These are phyloP conservation scores for Hypothenemus hampei DNA, from an alignment of 1,140 invertebrate species.

Conservation along the genomic window DNA sequence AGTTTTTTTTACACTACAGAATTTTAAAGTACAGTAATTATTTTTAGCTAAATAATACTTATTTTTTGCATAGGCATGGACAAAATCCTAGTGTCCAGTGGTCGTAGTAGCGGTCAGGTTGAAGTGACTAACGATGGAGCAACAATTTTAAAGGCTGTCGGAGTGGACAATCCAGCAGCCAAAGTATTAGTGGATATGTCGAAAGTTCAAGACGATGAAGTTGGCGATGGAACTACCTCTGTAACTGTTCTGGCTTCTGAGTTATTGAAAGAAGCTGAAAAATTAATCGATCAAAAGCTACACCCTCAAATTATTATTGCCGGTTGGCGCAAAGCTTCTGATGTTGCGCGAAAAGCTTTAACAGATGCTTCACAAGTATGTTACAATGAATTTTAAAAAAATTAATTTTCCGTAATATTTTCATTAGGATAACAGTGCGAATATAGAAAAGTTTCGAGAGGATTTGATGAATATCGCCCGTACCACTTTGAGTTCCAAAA, in stretches of 20 bases:
- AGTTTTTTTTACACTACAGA: no score
- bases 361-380: conserved; percentile 56
- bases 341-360: conserved; percentile 79
- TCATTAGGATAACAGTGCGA: conserved; percentile 71
- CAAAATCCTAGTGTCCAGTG: conserved; percentile 90
- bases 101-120: conserved; percentile 77
- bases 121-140: conserved; percentile 99
- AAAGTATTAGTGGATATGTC: conserved; percentile 99
- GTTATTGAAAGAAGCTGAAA: conserved; percentile 92
- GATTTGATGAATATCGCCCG: conserved; percentile 96
- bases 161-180: conserved; percentile 98
- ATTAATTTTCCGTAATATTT: conserved; percentile 4
- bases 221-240: conserved; percentile 99
- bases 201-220: conserved; percentile 98
- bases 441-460: conserved; percentile 73
- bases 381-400: not conserved
- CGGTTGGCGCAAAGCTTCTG: conserved; percentile 87
- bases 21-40: no score
- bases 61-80: conserved; percentile 78
- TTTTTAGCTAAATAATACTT: not conserved
- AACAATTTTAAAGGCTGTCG: conserved; percentile 94
- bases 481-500: conserved; percentile 98
- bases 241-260: conserved; percentile 97
- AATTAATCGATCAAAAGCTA: conserved; percentile 87
- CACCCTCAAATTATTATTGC: conserved; percentile 98